A percentile compares a stretch with the other conserved stretches of the same genome.
Conservation (phyloP, 2,113 vertebrate genomes). For the Tachysurus fulvidraco region DNA sequence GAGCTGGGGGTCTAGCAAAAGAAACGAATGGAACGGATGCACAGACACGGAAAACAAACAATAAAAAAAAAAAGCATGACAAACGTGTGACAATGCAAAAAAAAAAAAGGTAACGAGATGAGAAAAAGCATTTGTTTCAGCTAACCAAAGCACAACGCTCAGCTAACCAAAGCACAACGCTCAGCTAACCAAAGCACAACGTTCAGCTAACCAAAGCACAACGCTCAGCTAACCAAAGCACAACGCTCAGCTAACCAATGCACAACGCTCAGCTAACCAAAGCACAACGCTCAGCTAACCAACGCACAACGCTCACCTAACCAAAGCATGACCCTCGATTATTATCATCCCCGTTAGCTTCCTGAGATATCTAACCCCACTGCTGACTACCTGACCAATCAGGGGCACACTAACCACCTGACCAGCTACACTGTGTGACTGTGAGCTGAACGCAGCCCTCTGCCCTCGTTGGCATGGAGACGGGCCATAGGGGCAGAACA, state of each 20-base stretch:
- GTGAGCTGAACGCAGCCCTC: constrained; percentile 25
- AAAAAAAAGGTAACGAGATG: constrained; percentile 39
- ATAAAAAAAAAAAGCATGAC: constrained; percentile 49
- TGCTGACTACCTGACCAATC: not conserved
- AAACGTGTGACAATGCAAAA: constrained; percentile 50
- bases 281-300: constrained; percentile 56
- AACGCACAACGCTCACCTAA: constrained; percentile 60
- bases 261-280: constrained; percentile 58
- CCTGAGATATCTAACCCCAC: not conserved
- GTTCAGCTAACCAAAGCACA: constrained; percentile 54
- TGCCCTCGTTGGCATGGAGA: not conserved
- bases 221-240: constrained; percentile 54
- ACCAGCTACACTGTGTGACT: constrained; percentile 21
- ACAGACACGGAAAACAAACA: constrained; percentile 57
- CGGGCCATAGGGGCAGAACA: constrained; percentile 26
- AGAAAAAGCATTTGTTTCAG: constrained; percentile 58
- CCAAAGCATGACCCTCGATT: constrained; percentile 31
- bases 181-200: constrained; percentile 63
- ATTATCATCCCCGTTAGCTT: not conserved
- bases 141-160: constrained; percentile 61
- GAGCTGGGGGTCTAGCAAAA: not conserved
- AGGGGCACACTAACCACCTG: not conserved
- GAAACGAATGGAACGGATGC: constrained; percentile 4
- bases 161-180: constrained; percentile 50
- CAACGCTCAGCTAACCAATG: constrained; percentile 9